Conservation (phyloP, 2,797 vertebrate genomes). For the Phalloptychus januarius region DNA sequence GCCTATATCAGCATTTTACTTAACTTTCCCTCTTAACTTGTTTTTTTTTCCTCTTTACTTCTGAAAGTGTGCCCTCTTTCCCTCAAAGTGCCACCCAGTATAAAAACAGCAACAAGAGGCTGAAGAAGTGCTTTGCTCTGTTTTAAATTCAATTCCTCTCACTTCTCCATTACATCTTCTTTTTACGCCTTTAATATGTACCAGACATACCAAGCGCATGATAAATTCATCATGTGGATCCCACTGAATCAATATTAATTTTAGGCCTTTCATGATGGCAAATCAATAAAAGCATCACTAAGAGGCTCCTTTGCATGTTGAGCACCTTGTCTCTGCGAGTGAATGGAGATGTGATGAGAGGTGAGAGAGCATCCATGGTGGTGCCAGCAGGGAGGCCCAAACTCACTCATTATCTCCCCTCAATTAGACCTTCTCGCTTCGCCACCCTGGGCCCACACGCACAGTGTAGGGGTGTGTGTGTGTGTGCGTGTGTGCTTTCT, state of each 20-base stretch:
- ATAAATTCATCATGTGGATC: conserved; percentile 73
- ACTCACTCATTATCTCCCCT: conserved; percentile 78
- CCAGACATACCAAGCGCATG: conserved; percentile 37
- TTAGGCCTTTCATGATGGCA: conserved; percentile 65
- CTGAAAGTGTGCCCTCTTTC: conserved; percentile 63
- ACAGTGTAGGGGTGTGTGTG: conserved; percentile 37
- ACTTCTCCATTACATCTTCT: conserved; percentile 8
- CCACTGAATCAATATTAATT: conserved; percentile 76
- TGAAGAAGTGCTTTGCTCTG: background rate
- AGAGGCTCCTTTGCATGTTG: conserved; percentile 73
- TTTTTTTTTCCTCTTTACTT: conserved; percentile 70
- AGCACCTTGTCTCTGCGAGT: conserved; percentile 56
- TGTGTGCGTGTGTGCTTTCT: conserved; percentile 44
- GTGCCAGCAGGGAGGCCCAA: conserved; percentile 75
- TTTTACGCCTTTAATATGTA: conserved; percentile 41
- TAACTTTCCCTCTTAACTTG: conserved; percentile 78
- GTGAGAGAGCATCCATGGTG: conserved; percentile 61
- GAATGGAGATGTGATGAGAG: conserved; percentile 69
- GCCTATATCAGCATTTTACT: conserved; percentile 79
- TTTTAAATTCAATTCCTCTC: conserved; percentile 22
- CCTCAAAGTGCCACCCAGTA: conserved; percentile 42
- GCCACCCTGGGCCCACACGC: conserved; percentile 58
- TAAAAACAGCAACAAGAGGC: conserved; percentile 27
- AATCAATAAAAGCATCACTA: conserved; percentile 72
- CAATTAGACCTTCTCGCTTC: conserved; percentile 76